Evolutionary conservation across 2,797 vertebrate genomes (phyloP).

Genomic region (Catharus ustulatus): DNA sequence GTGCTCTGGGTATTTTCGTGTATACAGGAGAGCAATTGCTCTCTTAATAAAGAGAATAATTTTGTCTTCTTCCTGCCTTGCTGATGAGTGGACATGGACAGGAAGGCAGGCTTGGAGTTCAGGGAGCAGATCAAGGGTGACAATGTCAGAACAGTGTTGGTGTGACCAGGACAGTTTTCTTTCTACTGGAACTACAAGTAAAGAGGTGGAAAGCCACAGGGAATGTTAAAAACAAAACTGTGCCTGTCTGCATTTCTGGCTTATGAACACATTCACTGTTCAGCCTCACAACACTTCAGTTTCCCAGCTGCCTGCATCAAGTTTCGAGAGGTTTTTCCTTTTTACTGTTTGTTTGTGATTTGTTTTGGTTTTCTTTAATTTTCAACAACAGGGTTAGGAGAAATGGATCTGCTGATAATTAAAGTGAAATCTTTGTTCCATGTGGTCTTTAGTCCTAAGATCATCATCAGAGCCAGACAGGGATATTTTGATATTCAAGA

Average conservation of each 20-base stretch:
- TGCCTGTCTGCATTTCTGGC: neutral
- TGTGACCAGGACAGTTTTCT: neutral
- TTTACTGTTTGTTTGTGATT: neutral
- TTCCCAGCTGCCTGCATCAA: neutral
- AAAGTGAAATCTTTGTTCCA: conserved; percentile 67
- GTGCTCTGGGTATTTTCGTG: neutral
- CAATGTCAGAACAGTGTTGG: neutral
- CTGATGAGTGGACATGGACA: neutral
- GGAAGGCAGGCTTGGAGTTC: neutral
- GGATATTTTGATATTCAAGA: conserved; percentile 71
- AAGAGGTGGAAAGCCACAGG: neutral
- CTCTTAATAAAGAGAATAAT: neutral
- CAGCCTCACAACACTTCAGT: neutral
- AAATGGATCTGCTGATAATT: conserved; percentile 60
- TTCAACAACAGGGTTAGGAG: neutral
- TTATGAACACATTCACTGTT: neutral
- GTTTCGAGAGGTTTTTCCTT: neutral
- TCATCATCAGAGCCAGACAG: conserved; percentile 72
- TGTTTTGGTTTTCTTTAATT: neutral
- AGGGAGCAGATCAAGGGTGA: no score
- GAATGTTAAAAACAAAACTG: neutral
- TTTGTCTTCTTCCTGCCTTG: neutral
- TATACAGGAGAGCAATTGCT: neutral
- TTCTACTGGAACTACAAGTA: neutral
- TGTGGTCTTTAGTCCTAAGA: conserved; percentile 63